Conservation (phyloP, 2,888 invertebrate genomes). For the Nowickia ferox region DNA sequence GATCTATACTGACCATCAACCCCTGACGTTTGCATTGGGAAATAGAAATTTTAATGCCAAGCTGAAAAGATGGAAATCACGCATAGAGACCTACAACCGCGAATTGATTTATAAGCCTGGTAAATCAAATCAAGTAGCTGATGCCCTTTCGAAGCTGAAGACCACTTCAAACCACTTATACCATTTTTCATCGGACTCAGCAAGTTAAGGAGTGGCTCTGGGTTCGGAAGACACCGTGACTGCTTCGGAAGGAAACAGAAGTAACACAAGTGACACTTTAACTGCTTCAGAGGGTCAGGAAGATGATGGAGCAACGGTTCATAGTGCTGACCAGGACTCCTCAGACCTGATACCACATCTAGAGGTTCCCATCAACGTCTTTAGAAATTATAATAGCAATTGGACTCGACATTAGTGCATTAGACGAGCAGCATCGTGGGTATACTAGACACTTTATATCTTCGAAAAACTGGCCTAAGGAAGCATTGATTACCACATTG, state of each 20-base stretch:
- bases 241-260: too few species aligned
- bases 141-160: background rate
- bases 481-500: background rate
- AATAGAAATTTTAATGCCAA: background rate
- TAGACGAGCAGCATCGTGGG: background rate
- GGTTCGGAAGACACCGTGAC: too few species aligned
- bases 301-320: background rate
- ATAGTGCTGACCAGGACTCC: background rate
- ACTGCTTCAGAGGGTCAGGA: background rate
- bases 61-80: background rate
- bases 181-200: background rate
- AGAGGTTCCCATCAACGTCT: background rate
- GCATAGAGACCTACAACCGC: background rate
- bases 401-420: too few species aligned
- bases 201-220: too few species aligned
- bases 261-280: background rate
- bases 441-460: background rate
- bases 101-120: conserved; percentile 1
- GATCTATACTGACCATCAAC: background rate
- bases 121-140: background rate
- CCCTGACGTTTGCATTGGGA: background rate
- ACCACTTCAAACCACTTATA: conserved; percentile 5
- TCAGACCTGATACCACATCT: background rate
- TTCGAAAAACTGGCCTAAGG: background rate
- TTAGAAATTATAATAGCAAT: background rate